Evolutionary conservation across 2,797 vertebrate genomes (phyloP).

Genomic region (Odontamblyopus lacepedii): DNA sequence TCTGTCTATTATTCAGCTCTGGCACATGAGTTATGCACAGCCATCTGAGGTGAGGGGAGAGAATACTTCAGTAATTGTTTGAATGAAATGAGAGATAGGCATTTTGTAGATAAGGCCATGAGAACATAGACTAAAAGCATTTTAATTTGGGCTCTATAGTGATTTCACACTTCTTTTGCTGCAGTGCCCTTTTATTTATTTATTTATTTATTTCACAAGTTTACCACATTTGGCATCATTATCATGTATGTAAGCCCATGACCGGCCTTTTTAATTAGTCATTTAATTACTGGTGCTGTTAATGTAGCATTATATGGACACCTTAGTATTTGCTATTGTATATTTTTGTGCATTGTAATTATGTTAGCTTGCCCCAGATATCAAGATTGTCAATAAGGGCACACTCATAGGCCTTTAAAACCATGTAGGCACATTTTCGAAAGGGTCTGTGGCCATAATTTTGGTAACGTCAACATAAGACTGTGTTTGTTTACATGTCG

Average conservation of each 20-base stretch:
- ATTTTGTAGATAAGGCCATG: background rate
- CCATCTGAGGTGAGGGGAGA: slow-evolving; percentile 5
- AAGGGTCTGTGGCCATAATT: too few species aligned
- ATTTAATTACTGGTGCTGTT: background rate
- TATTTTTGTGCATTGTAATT: too few species aligned
- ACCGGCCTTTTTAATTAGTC: background rate
- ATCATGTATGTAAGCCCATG: background rate
- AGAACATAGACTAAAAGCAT: slow-evolving; percentile 10
- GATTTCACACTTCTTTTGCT: background rate
- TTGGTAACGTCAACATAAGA: too few species aligned
- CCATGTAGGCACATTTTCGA: too few species aligned
- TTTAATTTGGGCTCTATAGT: slow-evolving; percentile 4
- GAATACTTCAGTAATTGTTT: background rate
- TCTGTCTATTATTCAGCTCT: background rate
- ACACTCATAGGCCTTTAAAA: too few species aligned
- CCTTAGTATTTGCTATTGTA: too few species aligned
- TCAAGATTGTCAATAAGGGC: too few species aligned
- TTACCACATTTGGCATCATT: background rate
- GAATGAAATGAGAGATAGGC: background rate
- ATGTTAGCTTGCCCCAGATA: too few species aligned
- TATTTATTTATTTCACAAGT: background rate
- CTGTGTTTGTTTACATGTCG: too few species aligned
- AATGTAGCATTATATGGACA: too few species aligned
- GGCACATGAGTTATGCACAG: background rate
- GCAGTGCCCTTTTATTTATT: background rate